These are phyloP conservation scores for Idaea biselata DNA, from an alignment of 2,888 invertebrate species.

Conservation along the genomic window DNA sequence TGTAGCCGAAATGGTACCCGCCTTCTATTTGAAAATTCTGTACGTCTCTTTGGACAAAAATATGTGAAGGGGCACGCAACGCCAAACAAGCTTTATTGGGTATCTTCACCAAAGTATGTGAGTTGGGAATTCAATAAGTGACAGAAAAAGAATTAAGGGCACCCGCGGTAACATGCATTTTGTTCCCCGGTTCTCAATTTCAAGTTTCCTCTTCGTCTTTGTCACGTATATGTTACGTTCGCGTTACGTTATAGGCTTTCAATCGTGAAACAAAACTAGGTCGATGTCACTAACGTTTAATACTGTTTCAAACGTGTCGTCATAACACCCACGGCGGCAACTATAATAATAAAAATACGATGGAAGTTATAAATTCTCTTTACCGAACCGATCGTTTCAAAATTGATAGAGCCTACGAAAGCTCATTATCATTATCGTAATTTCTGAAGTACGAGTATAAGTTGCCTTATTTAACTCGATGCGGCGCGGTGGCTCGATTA, in stretches of 20 bases:
- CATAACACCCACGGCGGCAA: not conserved
- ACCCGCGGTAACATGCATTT: constrained; percentile 51
- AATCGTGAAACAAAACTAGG: constrained; percentile 16
- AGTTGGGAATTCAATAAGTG: constrained; percentile 74
- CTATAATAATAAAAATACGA: not conserved
- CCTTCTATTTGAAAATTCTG: constrained; percentile 69
- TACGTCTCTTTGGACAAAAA: constrained; percentile 64
- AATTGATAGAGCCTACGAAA: constrained; percentile 1
- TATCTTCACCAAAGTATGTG: constrained; percentile 69
- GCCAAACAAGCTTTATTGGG: constrained; percentile 75
- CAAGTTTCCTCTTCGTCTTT: constrained; percentile 33
- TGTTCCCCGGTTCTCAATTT: constrained; percentile 50
- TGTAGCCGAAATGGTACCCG: constrained; percentile 53
- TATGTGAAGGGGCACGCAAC: constrained; percentile 61
- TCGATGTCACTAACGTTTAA: constrained; percentile 3
- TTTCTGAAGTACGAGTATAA: constrained; percentile 36
- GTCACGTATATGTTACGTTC: constrained; percentile 12
- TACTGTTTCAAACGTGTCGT: not conserved
- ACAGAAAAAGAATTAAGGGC: constrained; percentile 68
- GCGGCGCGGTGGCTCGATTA: constrained; percentile 66
- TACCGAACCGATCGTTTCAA: constrained; percentile 3
- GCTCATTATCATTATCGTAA: constrained; percentile 40
- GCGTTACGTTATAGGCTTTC: constrained; percentile 18
- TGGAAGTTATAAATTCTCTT: constrained; percentile 24
- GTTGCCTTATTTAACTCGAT: constrained; percentile 58